Percentiles rank a stretch among this genome's conserved stretches.
phyloP scores from a whole-genome alignment of 2,888 invertebrate genomes.

The Thysanoteuthis rhombus region DNA sequence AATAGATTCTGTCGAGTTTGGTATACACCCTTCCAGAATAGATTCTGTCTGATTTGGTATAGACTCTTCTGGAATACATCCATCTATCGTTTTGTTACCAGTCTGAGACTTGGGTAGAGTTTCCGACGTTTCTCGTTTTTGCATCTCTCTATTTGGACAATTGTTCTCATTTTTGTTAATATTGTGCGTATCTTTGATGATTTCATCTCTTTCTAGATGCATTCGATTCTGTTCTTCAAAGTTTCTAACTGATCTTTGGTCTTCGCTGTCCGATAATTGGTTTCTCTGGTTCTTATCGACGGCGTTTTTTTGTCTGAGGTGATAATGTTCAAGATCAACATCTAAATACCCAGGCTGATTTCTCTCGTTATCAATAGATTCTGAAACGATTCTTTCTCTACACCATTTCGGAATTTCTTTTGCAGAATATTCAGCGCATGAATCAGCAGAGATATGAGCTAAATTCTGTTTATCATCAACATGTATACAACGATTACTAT shows the following conservation, averaged over 20 bases:
- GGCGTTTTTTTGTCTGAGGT: background rate
- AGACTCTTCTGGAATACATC: background rate
- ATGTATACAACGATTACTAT: background rate
- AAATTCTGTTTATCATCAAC: background rate
- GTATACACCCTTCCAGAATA: no score
- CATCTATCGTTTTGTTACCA: no score
- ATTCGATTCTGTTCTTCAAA: background rate
- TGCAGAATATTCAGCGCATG: slow-evolving; percentile 47
- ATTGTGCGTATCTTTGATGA: background rate
- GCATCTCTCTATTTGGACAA: background rate
- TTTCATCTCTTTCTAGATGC: background rate
- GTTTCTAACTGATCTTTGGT: background rate
- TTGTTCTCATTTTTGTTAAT: background rate
- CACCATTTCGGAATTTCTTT: background rate
- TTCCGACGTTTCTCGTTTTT: background rate
- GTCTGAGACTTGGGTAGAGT: background rate
- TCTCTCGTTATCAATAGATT: background rate
- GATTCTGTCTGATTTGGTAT: background rate
- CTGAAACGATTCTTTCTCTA: background rate
- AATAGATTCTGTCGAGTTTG: no score
- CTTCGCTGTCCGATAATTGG: background rate
- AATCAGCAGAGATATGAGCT: slow-evolving; percentile 34
- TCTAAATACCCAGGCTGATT: background rate
- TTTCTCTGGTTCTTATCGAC: background rate
- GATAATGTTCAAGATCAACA: background rate